phyloP scores from a whole-genome alignment of 2,113 vertebrate species.

The Corythornis vintsioides region DNA sequence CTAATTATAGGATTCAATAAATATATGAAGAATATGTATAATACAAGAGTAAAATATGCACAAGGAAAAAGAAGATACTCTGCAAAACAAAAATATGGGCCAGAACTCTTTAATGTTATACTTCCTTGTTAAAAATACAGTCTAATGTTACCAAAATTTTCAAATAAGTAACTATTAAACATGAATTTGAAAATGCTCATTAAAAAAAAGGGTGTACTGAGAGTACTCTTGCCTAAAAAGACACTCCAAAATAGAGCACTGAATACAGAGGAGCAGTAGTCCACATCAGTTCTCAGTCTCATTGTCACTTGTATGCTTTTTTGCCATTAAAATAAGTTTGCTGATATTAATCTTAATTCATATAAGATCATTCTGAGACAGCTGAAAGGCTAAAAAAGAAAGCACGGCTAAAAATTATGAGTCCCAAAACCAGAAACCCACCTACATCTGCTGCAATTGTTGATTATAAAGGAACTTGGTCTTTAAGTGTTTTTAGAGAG shows the following conservation, averaged over 20 bases:
- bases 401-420: neutral
- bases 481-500: neutral
- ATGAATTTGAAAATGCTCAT: neutral
- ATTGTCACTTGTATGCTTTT: neutral
- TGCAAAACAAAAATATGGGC: neutral
- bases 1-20: neutral
- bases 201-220: neutral
- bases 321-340: neutral
- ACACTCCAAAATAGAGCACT: neutral
- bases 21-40: neutral
- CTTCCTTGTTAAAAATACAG: neutral
- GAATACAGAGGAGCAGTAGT: neutral
- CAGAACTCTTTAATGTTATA: neutral
- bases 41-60: neutral
- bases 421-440: neutral
- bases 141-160: neutral
- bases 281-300: neutral
- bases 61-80: neutral
- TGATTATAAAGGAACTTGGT: neutral
- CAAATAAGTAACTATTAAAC: neutral
- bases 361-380: neutral
- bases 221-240: neutral
- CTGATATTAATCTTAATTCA: neutral
- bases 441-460: neutral
- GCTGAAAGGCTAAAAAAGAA: neutral